A percentile compares a stretch with the other conserved stretches of the same genome.
Evolutionary conservation across 2,888 invertebrate species (phyloP).

Genomic region (Drosophila leonis): DNA sequence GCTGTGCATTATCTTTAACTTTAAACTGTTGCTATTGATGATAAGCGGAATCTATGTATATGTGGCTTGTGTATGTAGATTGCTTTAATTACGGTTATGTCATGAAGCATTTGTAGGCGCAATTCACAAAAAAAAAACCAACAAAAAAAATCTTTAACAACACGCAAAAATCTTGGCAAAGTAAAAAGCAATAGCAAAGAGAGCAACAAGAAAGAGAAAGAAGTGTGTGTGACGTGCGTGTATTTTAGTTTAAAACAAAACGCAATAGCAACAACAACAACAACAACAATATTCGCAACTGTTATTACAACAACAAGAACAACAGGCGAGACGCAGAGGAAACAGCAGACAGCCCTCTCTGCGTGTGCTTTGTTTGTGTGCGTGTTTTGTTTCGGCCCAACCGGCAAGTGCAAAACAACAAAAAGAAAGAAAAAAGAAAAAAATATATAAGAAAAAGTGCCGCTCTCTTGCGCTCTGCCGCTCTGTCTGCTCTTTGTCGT

Average conservation of each 20-base stretch:
- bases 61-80: slow-evolving; percentile 22
- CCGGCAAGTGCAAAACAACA: slow-evolving; percentile 53
- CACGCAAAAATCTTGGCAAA: slow-evolving; percentile 22
- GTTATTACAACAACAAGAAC: slow-evolving; percentile 21
- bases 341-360: slow-evolving; percentile 23
- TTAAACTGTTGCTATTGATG: slow-evolving; percentile 42
- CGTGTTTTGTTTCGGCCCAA: slow-evolving; percentile 34
- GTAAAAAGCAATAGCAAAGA: slow-evolving; percentile 9
- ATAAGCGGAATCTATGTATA: slow-evolving; percentile 18
- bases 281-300: slow-evolving; percentile 18
- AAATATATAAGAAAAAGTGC: slow-evolving; percentile 13
- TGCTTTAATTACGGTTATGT: slow-evolving; percentile 60
- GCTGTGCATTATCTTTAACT: slow-evolving; percentile 43
- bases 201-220: slow-evolving; percentile 10
- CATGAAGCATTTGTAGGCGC: slow-evolving; percentile 55
- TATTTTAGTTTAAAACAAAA: slow-evolving; percentile 41
- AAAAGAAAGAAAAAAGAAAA: slow-evolving; percentile 3
- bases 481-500: slow-evolving; percentile 25
- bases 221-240: slow-evolving; percentile 32
- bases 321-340: slow-evolving; percentile 37
- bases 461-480: slow-evolving; percentile 26
- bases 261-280: slow-evolving; percentile 20
- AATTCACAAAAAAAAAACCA: slow-evolving; percentile 16
- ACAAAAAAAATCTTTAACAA: slow-evolving; percentile 17
- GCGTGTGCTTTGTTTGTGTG: slow-evolving; percentile 43